A percentile compares a stretch with the other conserved stretches of the same genome.
Conservation (phyloP, 2,113 vertebrate species). For the Ammodramus savannarum region DNA sequence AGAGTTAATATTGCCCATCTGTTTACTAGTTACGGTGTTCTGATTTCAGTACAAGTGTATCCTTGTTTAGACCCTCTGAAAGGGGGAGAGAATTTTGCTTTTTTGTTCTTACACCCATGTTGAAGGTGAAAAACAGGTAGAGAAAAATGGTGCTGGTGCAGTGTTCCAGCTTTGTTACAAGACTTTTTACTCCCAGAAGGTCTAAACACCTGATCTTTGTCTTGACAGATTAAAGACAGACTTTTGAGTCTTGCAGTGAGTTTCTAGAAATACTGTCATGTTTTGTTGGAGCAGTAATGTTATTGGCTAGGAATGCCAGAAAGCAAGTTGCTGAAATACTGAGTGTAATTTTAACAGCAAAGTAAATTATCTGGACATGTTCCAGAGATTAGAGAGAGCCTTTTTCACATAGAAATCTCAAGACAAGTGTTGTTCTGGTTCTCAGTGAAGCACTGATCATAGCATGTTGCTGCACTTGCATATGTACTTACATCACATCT, state of each 20-base stretch:
- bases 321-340: not conserved
- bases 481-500: not conserved
- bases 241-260: not conserved
- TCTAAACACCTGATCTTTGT: not conserved
- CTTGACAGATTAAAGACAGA: not conserved
- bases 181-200: not conserved
- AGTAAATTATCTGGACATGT: not conserved
- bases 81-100: not conserved
- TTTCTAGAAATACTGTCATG: not conserved
- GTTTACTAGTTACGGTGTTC: not conserved
- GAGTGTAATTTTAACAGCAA: not conserved
- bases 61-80: not conserved
- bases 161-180: not conserved
- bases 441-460: not conserved
- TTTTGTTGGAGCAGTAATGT: not conserved
- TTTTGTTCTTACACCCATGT: not conserved
- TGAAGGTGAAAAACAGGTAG: not conserved
- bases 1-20: not conserved
- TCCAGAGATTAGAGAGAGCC: not conserved
- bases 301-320: not conserved
- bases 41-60: not conserved
- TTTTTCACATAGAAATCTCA: not conserved
- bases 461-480: not conserved
- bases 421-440: not conserved
- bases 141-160: not conserved